phyloP scores from a whole-genome alignment of 2,113 vertebrate species.

The Panthera leo region DNA sequence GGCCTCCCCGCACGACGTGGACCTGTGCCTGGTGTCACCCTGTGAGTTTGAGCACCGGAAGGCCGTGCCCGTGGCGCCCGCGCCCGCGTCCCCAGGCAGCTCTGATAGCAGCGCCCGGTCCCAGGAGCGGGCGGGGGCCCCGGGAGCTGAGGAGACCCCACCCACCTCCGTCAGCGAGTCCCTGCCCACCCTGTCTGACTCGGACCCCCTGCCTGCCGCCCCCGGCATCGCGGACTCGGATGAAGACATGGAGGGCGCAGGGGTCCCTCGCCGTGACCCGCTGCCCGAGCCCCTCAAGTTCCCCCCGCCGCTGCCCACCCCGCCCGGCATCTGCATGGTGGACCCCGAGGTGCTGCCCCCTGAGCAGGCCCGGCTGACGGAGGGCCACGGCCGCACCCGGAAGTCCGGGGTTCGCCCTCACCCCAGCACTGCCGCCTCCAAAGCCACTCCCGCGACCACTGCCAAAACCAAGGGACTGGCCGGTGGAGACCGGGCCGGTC shows the following conservation, averaged over 20 bases:
- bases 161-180: conserved; percentile 91
- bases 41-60: conserved; percentile 95
- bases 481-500: conserved; percentile 62
- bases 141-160: conserved; percentile 83
- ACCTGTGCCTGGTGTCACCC: conserved; percentile 95
- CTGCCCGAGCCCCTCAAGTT: conserved; percentile 89
- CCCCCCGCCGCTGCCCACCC: conserved; percentile 88
- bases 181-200: conserved; percentile 89
- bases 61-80: neutral
- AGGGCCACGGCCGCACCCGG: conserved; percentile 75
- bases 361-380: conserved; percentile 66
- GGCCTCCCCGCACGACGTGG: conserved; percentile 91
- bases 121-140: conserved; percentile 80
- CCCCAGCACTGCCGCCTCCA: neutral
- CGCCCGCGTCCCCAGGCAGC: conserved; percentile 66
- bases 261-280: conserved; percentile 81
- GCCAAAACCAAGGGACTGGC: conserved; percentile 80
- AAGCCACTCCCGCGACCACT: neutral
- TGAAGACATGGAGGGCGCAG: conserved; percentile 67
- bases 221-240: conserved; percentile 91
- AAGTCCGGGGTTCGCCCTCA: conserved; percentile 68
- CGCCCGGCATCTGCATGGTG: conserved; percentile 92
- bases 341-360: conserved; percentile 86
- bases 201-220: conserved; percentile 82
- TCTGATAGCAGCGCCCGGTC: conserved; percentile 89